Evolutionary conservation across 2,888 invertebrate genomes (phyloP).

Genomic region (Psococerastis gibbosa): DNA sequence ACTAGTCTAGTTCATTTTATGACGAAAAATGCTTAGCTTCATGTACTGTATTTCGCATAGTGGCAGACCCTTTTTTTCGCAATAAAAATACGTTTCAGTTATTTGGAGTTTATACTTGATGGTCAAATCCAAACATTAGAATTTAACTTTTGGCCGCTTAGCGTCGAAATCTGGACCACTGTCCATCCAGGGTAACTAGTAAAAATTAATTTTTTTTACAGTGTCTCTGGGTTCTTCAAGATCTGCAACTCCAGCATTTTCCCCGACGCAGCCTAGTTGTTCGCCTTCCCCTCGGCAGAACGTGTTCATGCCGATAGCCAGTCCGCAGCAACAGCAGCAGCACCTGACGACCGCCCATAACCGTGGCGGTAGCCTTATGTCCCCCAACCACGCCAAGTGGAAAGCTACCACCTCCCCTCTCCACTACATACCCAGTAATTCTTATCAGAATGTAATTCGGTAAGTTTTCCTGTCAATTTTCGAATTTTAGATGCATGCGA

Average conservation of each 20-base stretch:
- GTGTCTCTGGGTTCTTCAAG: constrained; percentile 86
- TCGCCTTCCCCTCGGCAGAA: constrained; percentile 56
- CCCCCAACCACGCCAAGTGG: constrained; percentile 21
- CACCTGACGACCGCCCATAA: constrained; percentile 20
- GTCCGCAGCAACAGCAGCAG: constrained; percentile 36
- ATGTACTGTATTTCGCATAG: too few relatives aligned
- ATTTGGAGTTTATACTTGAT: too few relatives aligned
- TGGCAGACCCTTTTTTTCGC: too few relatives aligned
- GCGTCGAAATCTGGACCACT: too few relatives aligned
- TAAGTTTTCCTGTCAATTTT: constrained; percentile 11
- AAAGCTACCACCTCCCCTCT: constrained; percentile 20
- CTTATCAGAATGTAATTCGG: constrained; percentile 11
- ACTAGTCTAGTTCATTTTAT: too few relatives aligned
- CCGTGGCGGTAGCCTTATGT: constrained; percentile 25
- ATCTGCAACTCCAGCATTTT: constrained; percentile 81
- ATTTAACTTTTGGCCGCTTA: too few relatives aligned
- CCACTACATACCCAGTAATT: constrained; percentile 21
- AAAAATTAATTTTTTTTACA: constrained; percentile 29
- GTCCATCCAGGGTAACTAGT: too few relatives aligned
- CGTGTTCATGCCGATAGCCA: constrained; percentile 80
- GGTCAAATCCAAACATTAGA: too few relatives aligned
- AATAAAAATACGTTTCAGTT: too few relatives aligned
- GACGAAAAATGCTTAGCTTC: too few relatives aligned
- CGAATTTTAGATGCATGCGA: too few relatives aligned
- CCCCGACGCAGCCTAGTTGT: constrained; percentile 48